Conservation (phyloP, 2,888 invertebrate genomes). For the Tenthredo amoena region DNA sequence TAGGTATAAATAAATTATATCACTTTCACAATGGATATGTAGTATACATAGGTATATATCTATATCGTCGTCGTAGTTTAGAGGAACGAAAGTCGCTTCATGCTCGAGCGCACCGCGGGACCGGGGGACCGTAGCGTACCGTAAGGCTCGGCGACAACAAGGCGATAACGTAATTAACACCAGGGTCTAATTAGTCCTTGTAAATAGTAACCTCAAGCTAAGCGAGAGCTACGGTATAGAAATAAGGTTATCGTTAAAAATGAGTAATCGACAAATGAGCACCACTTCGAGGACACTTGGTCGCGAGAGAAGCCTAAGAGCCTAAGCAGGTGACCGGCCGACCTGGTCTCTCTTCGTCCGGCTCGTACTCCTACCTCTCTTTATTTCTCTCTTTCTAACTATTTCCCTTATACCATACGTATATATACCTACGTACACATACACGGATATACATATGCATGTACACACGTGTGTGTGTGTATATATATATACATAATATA, state of each 20-base stretch:
- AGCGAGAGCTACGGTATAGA: background rate
- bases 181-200: conserved; percentile 36
- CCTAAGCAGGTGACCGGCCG: conserved; percentile 52
- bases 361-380: conserved; percentile 49
- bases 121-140: background rate
- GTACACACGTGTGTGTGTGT: too few species aligned
- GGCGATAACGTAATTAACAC: conserved; percentile 22
- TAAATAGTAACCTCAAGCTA: background rate
- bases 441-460: too few species aligned
- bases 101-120: background rate
- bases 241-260: conserved; percentile 1
- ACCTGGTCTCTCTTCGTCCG: conserved; percentile 52
- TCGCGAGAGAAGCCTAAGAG: conserved; percentile 33
- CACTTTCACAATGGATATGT: background rate
- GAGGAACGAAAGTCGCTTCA: background rate
- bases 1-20: background rate
- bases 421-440: background rate
- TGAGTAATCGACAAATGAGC: conserved; percentile 46
- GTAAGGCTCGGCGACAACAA: background rate
- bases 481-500: background rate
- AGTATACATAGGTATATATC: too few species aligned
- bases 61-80: background rate
- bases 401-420: conserved; percentile 36
- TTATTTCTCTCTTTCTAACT: conserved; percentile 49
- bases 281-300: conserved; percentile 48